Percentiles rank a stretch among this genome's conserved stretches.
Conservation (phyloP, 1,140 invertebrate species). For the Diorhabda carinulata region DNA sequence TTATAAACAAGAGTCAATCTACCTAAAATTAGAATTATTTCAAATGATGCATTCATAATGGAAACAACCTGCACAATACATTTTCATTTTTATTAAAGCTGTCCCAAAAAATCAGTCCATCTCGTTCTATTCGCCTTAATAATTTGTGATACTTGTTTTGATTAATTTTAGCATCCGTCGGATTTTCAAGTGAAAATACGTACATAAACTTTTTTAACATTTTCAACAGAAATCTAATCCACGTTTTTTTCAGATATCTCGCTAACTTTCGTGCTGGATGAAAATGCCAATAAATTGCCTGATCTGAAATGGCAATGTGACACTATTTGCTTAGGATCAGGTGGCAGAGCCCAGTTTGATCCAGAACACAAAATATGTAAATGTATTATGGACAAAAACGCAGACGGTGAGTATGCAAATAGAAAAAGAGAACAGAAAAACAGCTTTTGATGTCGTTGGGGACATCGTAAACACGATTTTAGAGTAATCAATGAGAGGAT, state of each 20-base stretch:
- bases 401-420: constrained; percentile 7
- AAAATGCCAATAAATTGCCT: neutral
- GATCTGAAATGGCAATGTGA: constrained; percentile 1
- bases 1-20: too few relatives aligned
- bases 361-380: constrained; percentile 10
- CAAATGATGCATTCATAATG: too few relatives aligned
- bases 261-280: neutral
- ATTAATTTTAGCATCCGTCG: too few relatives aligned
- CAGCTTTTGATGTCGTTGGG: neutral
- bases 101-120: too few relatives aligned
- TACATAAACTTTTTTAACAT: too few relatives aligned
- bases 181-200: too few relatives aligned
- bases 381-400: constrained; percentile 9
- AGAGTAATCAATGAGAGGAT: neutral
- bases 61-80: too few relatives aligned
- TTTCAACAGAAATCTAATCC: neutral
- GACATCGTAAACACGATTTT: neutral
- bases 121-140: too few relatives aligned
- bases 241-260: neutral
- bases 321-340: constrained; percentile 11
- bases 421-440: neutral
- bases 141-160: too few relatives aligned
- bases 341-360: constrained; percentile 7
- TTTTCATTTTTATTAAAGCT: too few relatives aligned
- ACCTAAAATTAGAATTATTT: too few relatives aligned